A percentile compares a stretch with the other conserved stretches of the same genome.
These are phyloP conservation scores for Latrodectus elegans DNA, from an alignment of 2,888 invertebrate species.

Conservation along the genomic window DNA sequence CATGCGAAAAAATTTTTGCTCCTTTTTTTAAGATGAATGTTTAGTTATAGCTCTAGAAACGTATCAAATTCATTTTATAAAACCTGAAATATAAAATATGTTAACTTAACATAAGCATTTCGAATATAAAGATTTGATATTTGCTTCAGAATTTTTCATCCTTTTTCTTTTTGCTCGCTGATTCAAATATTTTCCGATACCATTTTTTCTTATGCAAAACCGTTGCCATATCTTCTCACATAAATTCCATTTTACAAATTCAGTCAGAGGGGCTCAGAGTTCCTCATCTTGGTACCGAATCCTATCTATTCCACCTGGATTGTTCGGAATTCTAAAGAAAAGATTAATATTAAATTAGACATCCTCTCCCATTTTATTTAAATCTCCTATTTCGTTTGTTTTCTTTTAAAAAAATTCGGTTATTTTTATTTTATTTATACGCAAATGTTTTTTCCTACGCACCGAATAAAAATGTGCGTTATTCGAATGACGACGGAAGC, in stretches of 20 bases:
- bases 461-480: slow-evolving; percentile 10
- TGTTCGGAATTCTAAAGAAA: slow-evolving; percentile 12
- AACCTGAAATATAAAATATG: neutral
- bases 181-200: neutral
- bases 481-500: slow-evolving; percentile 8
- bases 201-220: slow-evolving; percentile 4
- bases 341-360: slow-evolving; percentile 56
- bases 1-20: no score
- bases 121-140: neutral
- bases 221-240: slow-evolving; percentile 8
- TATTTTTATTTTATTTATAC: slow-evolving; percentile 42
- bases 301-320: slow-evolving; percentile 29
- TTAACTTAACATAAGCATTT: neutral
- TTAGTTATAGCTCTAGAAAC: no score
- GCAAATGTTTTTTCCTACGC: neutral
- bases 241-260: slow-evolving; percentile 5
- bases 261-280: slow-evolving; percentile 1
- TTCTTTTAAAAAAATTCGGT: neutral
- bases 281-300: slow-evolving; percentile 19
- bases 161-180: neutral
- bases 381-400: slow-evolving; percentile 42
- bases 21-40: no score
- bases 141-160: neutral
- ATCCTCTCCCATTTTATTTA: slow-evolving; percentile 36
- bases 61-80: neutral